phyloP scores from a whole-genome alignment of 1,140 invertebrate genomes.

The Drosophila pallidifrons region DNA sequence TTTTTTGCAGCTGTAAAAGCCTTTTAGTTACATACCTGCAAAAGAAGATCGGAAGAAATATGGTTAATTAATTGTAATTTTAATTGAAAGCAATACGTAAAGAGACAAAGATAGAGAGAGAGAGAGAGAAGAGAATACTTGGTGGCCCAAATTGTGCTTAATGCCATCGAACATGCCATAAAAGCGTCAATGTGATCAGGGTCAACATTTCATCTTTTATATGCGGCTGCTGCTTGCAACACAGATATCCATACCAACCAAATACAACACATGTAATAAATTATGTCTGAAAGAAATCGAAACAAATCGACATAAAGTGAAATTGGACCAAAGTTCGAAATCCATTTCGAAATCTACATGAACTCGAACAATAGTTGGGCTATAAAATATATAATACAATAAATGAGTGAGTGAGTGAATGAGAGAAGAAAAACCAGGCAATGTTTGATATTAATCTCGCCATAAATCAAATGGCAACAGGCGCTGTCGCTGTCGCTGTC shows the following conservation, averaged over 20 bases:
- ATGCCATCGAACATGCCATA: conserved; percentile 13
- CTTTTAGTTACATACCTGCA: conserved; percentile 62
- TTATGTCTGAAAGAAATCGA: conserved; percentile 39
- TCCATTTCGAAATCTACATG: conserved; percentile 73
- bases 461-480: conserved; percentile 36
- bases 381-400: conserved; percentile 15
- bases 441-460: conserved; percentile 32
- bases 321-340: conserved; percentile 79
- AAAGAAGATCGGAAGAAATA: conserved; percentile 34
- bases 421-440: conserved; percentile 24
- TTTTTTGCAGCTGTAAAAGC: conserved; percentile 27
- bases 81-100: not conserved
- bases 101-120: not conserved
- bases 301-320: conserved; percentile 59
- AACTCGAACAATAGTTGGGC: conserved; percentile 43
- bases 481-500: conserved; percentile 7
- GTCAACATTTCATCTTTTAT: conserved; percentile 27
- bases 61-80: conserved; percentile 37
- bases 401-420: conserved; percentile 7
- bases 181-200: conserved; percentile 22
- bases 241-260: not conserved
- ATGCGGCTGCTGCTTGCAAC: not conserved
- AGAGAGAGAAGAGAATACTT: too few species aligned
- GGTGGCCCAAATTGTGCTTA: not conserved
- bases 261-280: conserved; percentile 14